Evolutionary conservation across 2,113 vertebrate species (phyloP), one percentile per base, ranked within the genome.

Genomic region (Hemibagrus wyckioides): DNA sequence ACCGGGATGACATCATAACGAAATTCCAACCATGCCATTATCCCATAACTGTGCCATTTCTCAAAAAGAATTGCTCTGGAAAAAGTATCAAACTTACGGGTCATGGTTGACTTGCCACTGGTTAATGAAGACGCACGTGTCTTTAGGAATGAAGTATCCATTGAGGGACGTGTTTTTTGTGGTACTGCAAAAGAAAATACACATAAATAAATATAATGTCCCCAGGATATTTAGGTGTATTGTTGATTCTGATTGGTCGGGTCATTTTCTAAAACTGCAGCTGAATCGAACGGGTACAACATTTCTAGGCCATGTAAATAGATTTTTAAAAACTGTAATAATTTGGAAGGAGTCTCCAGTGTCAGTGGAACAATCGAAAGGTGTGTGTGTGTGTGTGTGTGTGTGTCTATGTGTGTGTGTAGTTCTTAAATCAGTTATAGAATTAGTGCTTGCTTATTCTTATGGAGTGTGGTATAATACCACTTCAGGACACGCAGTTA

Each of bases 71-170:
- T 2, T 17, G 5, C 17, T 77, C 61, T 7, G 21, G 2, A 80
- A 54, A 57, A 76, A 80, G 13, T 2, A 23, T 19, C 10, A 39
- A 88, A 97, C 98, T 97, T 95, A 99, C 98, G 94, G 92, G 13
- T 99, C 96, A 0, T 97, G 98, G 92, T 99, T 99, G 90, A 97
- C 93, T 85, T 99, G 97, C 97, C 97, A 99, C 93, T 99, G 98
- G 94, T 99, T 99, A 91, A 99, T 90, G 84, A 99, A 98, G 88
- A 99, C 93, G 0, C 97, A 99, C 1, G 93, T 95, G 84, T 96
- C 94, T 93, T 97, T 97, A 15, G 97, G 97, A 89, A 99, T 97
- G 90, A 96, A 99, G 87, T 92, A 99, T 44, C 97, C 97, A 0
- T 96, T 96, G 81, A 99, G 87, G 2, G 63, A 94, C 0, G 97